Conservation (phyloP, 64 coral and sea anemone species). For the Stylophora pistillata region DNA sequence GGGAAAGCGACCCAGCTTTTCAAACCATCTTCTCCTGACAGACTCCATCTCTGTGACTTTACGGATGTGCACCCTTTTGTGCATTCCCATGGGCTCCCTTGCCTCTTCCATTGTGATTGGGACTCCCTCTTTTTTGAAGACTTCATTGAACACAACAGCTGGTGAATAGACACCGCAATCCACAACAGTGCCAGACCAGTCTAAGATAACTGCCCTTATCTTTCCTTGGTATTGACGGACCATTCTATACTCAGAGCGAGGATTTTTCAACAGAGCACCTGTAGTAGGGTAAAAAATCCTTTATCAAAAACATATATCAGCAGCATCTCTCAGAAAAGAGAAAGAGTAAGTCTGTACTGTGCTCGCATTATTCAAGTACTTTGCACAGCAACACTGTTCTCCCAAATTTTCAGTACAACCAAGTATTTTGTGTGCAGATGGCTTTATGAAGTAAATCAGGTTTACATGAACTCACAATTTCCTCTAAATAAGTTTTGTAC, state of each 20-base stretch:
- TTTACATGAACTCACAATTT: too few species aligned
- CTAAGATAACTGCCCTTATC: slow-evolving; percentile 81
- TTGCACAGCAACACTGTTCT: too few species aligned
- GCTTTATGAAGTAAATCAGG: too few species aligned
- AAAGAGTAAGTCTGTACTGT: too few species aligned
- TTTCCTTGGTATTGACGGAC: slow-evolving; percentile 85
- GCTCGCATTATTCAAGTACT: too few species aligned
- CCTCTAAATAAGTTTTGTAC: too few species aligned
- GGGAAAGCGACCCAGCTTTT: slow-evolving; percentile 85
- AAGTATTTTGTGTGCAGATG: too few species aligned
- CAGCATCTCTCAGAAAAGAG: too few species aligned
- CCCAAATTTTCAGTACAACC: too few species aligned
- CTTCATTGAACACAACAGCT: slow-evolving; percentile 78
- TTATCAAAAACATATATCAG: too few species aligned
- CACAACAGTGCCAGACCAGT: slow-evolving; percentile 94
- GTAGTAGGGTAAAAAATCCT: not conserved
- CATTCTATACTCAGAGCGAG: slow-evolving; percentile 93
- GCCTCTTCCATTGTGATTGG: slow-evolving; percentile 96
- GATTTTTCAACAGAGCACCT: slow-evolving; percentile 82
- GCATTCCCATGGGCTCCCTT: slow-evolving; percentile 90
- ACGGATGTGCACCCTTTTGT: slow-evolving; percentile 92
- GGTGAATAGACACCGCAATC: slow-evolving; percentile 96
- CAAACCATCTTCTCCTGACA: slow-evolving; percentile 86
- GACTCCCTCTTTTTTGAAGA: slow-evolving; percentile 84
- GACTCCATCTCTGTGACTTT: slow-evolving; percentile 75